Conservation (phyloP, 2,113 vertebrate species). For the Oryzias melastigma region DNA sequence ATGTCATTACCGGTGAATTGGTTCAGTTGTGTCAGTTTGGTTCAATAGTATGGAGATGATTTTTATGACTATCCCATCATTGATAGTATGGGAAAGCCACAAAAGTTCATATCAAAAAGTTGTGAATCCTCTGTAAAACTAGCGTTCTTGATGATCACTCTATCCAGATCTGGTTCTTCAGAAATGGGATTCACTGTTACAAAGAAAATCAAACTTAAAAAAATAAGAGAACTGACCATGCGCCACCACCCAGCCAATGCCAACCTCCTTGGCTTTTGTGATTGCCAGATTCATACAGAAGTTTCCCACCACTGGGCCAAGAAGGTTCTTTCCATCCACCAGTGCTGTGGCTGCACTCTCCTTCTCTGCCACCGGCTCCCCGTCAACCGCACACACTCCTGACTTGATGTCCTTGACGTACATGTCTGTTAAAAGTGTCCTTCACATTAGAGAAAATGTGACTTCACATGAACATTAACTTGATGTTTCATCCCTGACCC, state of each 20-base stretch:
- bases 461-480: background rate
- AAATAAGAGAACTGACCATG: slow-evolving; percentile 51
- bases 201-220: too few relatives aligned
- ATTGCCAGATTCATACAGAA: slow-evolving; percentile 80
- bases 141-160: too few relatives aligned
- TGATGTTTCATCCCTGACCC: slow-evolving; percentile 49
- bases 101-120: too few relatives aligned
- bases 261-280: slow-evolving; percentile 72
- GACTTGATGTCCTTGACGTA: slow-evolving; percentile 75
- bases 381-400: slow-evolving; percentile 74
- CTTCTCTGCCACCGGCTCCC: slow-evolving; percentile 72
- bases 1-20: too few relatives aligned
- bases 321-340: slow-evolving; percentile 76
- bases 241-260: slow-evolving; percentile 80
- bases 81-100: too few relatives aligned
- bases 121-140: too few relatives aligned
- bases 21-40: too few relatives aligned
- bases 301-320: slow-evolving; percentile 80
- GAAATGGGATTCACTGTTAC: too few relatives aligned
- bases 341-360: slow-evolving; percentile 74
- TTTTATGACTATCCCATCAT: too few relatives aligned
- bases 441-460: background rate
- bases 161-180: too few relatives aligned
- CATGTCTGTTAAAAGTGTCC: slow-evolving; percentile 61
- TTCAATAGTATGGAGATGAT: too few relatives aligned